Conservation (phyloP, 2,797 vertebrate species). For the Xyrichtys novacula region DNA sequence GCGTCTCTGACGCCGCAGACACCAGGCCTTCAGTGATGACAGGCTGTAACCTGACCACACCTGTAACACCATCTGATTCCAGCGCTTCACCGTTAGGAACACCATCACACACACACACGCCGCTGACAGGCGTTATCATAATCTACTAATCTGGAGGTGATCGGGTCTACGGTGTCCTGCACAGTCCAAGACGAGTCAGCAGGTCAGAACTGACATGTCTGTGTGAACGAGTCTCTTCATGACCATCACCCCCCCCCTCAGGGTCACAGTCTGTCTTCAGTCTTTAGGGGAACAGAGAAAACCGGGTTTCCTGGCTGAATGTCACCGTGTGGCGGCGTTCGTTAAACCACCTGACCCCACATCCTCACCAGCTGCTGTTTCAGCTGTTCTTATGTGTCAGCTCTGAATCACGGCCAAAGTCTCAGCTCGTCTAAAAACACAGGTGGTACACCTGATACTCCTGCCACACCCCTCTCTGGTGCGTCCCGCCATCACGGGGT, state of each 20-base stretch:
- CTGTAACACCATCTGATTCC: slow-evolving; percentile 25
- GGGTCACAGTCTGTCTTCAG: no score
- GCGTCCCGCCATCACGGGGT: slow-evolving; percentile 4
- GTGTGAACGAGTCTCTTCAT: no score
- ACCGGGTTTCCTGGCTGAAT: not conserved
- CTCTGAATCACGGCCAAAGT: slow-evolving; percentile 26
- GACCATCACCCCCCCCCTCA: no score
- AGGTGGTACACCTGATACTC: slow-evolving; percentile 22
- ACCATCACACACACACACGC: not conserved
- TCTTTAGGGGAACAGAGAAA: not conserved
- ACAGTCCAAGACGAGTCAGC: no score
- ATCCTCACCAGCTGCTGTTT: not conserved
- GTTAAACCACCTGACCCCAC: slow-evolving; percentile 1
- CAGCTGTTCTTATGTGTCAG: slow-evolving; percentile 48
- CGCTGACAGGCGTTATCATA: not conserved
- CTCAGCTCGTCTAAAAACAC: slow-evolving; percentile 20
- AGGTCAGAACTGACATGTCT: no score
- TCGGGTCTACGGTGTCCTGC: no score
- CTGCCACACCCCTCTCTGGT: slow-evolving; percentile 18
- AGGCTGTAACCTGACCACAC: slow-evolving; percentile 10
- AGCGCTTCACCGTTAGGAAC: not conserved
- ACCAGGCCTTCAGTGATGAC: slow-evolving; percentile 14
- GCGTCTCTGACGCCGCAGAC: not conserved
- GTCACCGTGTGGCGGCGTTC: not conserved
- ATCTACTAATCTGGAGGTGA: not conserved